Conservation (phyloP, 2,113 vertebrate species). For the Poeciliopsis prolifica region DNA sequence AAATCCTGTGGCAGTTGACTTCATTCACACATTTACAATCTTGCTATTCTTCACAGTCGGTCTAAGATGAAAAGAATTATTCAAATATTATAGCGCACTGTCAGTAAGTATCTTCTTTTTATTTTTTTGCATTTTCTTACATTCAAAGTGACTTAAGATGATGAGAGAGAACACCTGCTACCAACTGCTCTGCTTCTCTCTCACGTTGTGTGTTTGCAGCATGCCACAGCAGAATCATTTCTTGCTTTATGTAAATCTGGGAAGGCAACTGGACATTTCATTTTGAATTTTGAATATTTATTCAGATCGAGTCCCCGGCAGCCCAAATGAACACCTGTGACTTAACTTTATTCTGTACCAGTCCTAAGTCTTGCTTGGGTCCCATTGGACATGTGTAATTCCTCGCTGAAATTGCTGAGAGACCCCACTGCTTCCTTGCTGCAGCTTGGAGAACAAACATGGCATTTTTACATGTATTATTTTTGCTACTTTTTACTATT, state of each 20-base stretch:
- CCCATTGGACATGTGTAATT: conserved; percentile 23
- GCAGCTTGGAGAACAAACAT: background rate
- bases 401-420: conserved; percentile 14
- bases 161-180: conserved; percentile 30
- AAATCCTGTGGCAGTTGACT: background rate
- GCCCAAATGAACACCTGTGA: conserved; percentile 35
- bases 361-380: conserved; percentile 9
- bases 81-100: conserved; percentile 10
- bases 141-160: conserved; percentile 38
- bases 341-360: conserved; percentile 4
- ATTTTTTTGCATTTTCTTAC: conserved; percentile 21
- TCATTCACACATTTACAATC: background rate
- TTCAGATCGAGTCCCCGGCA: conserved; percentile 30
- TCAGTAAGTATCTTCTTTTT: conserved; percentile 1
- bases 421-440: background rate
- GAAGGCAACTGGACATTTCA: conserved; percentile 31
- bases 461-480: background rate
- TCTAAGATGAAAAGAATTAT: background rate
- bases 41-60: background rate
- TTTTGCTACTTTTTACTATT: background rate
- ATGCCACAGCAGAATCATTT: conserved; percentile 10
- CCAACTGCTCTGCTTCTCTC: conserved; percentile 7
- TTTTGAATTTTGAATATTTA: conserved; percentile 42
- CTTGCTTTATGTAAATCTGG: conserved; percentile 19
- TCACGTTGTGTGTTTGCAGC: background rate